Conservation (phyloP, 2,888 invertebrate species). For the Hecatera dysodea region DNA sequence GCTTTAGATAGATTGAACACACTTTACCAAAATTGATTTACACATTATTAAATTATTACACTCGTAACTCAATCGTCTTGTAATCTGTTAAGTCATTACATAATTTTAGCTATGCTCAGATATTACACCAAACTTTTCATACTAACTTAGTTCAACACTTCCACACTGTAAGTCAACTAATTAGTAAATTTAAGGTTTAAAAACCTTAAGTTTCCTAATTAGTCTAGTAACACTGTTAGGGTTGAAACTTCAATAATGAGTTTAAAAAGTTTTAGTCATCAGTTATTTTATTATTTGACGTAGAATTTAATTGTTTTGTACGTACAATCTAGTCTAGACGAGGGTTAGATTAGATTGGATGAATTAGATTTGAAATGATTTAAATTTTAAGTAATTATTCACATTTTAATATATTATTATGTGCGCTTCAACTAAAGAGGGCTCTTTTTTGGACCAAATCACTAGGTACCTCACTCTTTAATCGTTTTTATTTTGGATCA, state of each 20-base stretch:
- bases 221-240: background rate
- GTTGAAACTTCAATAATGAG: background rate
- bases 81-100: background rate
- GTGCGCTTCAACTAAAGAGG: no score
- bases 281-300: background rate
- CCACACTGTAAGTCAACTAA: no score
- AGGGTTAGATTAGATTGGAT: background rate
- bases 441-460: no score
- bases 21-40: no score
- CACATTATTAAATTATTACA: background rate
- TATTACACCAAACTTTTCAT: background rate
- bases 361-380: no score
- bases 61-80: background rate
- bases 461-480: no score
- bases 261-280: background rate
- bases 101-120: background rate
- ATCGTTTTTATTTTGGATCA: no score
- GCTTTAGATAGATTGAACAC: no score
- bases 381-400: no score
- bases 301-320: background rate
- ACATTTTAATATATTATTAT: no score
- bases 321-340: background rate
- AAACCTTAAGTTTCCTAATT: slow-evolving; percentile 12
- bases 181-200: no score
- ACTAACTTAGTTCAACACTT: background rate